Evolutionary conservation across 2,888 invertebrate species (phyloP), one percentile per base, ranked within the genome.

Genomic region (Hydrotaea diabolus): DNA sequence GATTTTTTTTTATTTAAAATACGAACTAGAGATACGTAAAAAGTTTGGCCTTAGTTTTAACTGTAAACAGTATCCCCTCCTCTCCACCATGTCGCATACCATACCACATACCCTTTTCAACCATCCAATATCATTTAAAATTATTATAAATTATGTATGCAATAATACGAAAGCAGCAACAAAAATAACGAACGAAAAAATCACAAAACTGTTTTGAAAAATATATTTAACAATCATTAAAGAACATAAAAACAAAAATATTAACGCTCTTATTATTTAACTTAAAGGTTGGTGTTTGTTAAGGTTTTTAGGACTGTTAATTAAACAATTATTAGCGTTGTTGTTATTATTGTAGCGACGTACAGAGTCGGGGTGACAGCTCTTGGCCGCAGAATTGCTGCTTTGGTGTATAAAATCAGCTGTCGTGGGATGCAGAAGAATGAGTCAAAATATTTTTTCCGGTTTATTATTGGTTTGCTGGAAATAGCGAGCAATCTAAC

Each of bases 31-130:
- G 43, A 86, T 85, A 86, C 85, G 84, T 86, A 84, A 86, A 77
- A 57, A 57, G 75, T 79, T 85, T 81, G 86, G 86, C 85, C 85
- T 86, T 85, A 83, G 83, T 83, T 76, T 80, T 83, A 83, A 77
- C 72, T 75, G 57, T 66, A 73, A 55, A 75, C 43, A 39, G 57
- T 55, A 59, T 55, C 74, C 13, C 19, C n/a, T n/a, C n/a, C 39
- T 71, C 71, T 1, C 46, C 21, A 17, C 21, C 21, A 26, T 23
- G 26, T 15, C 13, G 11, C 43, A 26, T 49, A 21, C 7, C 19
- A 23, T 2, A 59, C 59, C 57, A 71, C 66, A 17, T 9, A 17
- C 13, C 77, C 13, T 39, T 11, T 23, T 36, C 53, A 43, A 57
- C 57, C 57, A 66, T 53, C 23, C 23, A 71, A 46, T 19, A 62